phyloP scores from a whole-genome alignment of 2,888 invertebrate genomes.

The Drosophila gaucha region DNA sequence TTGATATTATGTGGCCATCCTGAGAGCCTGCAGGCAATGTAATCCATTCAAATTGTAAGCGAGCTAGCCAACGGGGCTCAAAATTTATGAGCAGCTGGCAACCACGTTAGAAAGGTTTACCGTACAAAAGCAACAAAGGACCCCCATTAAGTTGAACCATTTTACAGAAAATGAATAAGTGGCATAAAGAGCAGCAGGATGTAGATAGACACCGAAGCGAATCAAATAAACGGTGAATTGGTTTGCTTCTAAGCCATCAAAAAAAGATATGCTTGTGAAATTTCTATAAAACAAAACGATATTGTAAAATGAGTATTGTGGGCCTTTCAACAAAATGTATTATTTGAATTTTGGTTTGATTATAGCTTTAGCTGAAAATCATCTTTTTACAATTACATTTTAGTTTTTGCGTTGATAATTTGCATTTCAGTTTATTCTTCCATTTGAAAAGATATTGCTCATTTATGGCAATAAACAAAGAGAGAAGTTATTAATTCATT shows the following conservation, averaged over 20 bases:
- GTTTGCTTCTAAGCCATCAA: not conserved
- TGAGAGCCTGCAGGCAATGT: slow-evolving; percentile 40
- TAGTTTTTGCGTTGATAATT: not conserved
- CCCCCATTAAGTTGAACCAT: slow-evolving; percentile 55
- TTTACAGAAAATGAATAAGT: slow-evolving; percentile 42
- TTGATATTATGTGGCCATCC: slow-evolving; percentile 57
- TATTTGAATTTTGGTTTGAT: slow-evolving; percentile 10
- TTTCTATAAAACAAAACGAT: slow-evolving; percentile 46
- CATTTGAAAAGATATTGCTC: slow-evolving; percentile 32
- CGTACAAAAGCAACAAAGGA: slow-evolving; percentile 24
- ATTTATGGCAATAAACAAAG: slow-evolving; percentile 36
- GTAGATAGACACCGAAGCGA: not conserved
- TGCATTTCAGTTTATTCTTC: slow-evolving; percentile 14
- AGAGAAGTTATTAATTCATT: slow-evolving; percentile 18
- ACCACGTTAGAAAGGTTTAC: slow-evolving; percentile 21
- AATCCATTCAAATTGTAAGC: slow-evolving; percentile 72
- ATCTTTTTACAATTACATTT: not conserved
- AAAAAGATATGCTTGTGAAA: slow-evolving; percentile 35
- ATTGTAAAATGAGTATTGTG: slow-evolving; percentile 24
- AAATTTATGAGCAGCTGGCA: slow-evolving; percentile 57
- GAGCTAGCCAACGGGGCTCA: slow-evolving; percentile 32
- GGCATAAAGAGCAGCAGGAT: not conserved
- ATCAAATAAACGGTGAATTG: slow-evolving; percentile 29
- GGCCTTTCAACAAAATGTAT: slow-evolving; percentile 10
- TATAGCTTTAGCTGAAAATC: not conserved